These are phyloP conservation scores for Mesoligia furuncula DNA, from an alignment of 2,888 invertebrate genomes.

Conservation along the genomic window DNA sequence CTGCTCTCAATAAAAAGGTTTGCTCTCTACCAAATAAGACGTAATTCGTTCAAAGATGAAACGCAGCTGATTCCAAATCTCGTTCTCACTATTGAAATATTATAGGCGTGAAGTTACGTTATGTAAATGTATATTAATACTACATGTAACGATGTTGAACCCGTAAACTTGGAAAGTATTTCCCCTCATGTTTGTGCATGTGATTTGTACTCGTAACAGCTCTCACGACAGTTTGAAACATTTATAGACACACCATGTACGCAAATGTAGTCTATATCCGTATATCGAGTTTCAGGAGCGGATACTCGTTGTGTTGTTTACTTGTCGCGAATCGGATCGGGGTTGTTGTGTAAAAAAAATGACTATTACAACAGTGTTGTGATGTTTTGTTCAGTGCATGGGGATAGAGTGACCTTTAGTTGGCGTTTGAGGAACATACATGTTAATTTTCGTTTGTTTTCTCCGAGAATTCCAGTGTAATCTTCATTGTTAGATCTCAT, in stretches of 20 bases:
- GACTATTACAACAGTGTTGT: constrained; percentile 15
- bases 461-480: neutral
- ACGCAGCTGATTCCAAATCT: neutral
- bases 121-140: constrained; percentile 23
- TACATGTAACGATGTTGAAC: constrained; percentile 26
- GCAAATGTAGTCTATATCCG: constrained; percentile 51
- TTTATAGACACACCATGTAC: constrained; percentile 57
- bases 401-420: neutral
- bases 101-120: constrained; percentile 28
- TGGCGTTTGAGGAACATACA: constrained; percentile 25
- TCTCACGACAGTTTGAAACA: constrained; percentile 57
- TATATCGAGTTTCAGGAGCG: constrained; percentile 53
- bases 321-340: constrained; percentile 53
- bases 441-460: neutral
- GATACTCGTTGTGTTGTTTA: constrained; percentile 53
- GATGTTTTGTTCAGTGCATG: constrained; percentile 2
- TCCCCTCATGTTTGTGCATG: constrained; percentile 56
- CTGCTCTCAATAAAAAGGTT: neutral
- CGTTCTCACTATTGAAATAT: neutral
- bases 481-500: constrained; percentile 3
- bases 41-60: constrained; percentile 14
- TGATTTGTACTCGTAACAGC: constrained; percentile 57
- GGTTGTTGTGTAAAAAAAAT: constrained; percentile 42
- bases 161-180: constrained; percentile 52
- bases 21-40: neutral